Evolutionary conservation across 92 coral and sea anemone species (phyloP).

Genomic region (Micromussa lordhowensis): DNA sequence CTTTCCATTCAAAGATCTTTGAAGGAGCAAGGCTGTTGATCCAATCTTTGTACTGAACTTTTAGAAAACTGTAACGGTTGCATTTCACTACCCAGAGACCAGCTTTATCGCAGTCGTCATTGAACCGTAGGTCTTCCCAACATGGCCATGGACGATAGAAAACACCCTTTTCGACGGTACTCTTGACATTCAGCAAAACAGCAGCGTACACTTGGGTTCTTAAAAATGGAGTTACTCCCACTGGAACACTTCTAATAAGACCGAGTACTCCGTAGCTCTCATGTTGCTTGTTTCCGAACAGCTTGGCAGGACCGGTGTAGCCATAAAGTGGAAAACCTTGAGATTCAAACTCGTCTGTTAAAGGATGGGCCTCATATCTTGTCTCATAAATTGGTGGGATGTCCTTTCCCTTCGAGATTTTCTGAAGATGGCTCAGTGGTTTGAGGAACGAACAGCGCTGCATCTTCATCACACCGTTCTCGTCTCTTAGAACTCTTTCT

Average conservation of each 20-base stretch:
- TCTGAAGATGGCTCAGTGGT: slow-evolving; percentile 42
- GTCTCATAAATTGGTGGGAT: neutral
- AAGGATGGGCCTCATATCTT: slow-evolving; percentile 27
- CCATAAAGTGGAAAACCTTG: slow-evolving; percentile 33
- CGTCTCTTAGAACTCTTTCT: neutral
- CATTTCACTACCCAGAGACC: slow-evolving; percentile 67
- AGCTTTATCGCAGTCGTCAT: slow-evolving; percentile 66
- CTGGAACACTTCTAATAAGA: slow-evolving; percentile 30
- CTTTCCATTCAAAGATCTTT: slow-evolving; percentile 42
- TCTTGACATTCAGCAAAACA: slow-evolving; percentile 50
- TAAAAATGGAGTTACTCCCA: slow-evolving; percentile 27
- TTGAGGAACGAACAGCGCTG: slow-evolving; percentile 41
- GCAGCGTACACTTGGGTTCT: slow-evolving; percentile 57
- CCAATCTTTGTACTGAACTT: slow-evolving; percentile 55
- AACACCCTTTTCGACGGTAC: slow-evolving; percentile 49
- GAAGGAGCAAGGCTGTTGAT: slow-evolving; percentile 3
- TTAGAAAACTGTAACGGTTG: slow-evolving; percentile 44
- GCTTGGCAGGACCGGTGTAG: slow-evolving; percentile 59
- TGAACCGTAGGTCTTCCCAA: slow-evolving; percentile 72
- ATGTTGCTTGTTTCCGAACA: slow-evolving; percentile 7
- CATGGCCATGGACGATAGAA: slow-evolving; percentile 68
- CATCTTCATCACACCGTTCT: slow-evolving; percentile 32
- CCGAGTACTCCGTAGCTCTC: slow-evolving; percentile 54
- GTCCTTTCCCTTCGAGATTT: slow-evolving; percentile 21
- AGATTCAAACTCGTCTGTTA: slow-evolving; percentile 2